Evolutionary conservation across 1,140 invertebrate genomes (phyloP), one percentile per base, ranked within the genome.

Genomic region (Dendroctonus ponderosae): DNA sequence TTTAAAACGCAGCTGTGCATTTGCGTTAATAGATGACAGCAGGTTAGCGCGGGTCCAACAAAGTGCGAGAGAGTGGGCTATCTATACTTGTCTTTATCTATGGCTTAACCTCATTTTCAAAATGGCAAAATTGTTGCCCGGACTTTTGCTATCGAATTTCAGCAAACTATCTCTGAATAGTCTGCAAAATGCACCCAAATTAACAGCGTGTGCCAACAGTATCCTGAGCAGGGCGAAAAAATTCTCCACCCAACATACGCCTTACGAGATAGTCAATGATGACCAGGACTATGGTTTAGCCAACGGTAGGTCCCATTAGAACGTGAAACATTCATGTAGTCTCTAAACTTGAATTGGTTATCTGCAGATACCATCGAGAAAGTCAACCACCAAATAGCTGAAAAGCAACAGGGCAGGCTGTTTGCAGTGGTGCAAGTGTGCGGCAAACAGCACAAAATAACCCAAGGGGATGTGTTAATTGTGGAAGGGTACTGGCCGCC

Each of bases 401-500:
- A 79, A 7, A 69, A 80, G 1, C 78, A 80, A 64, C 80, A 85
- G 46, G 91, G 92, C 5, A 81, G 94, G 51, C 81, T 94, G 50
- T 97, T 97, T 83, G 94, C 94, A 7, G 84, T 97, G 6, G 83
- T 97, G 5, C 87, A 94, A 72, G 64, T 96, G 7, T 81, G 85
- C 68, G 92, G 93, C 4, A 91, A 90, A 78, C 94, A 97, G 76
- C 91, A 88, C 75, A 92, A 94, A 82, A 81, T 97, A 0, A 97
- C 93, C 4, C 82, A 88, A 46, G 93, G 90, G 51, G 95, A 97
- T 80, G 79, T 97, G 2, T 83, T 98, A 46, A 80, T 95, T 2
- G 80, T 97, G 5, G 86, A 93, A 77, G 90, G 90, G 2, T 86
- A 89, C 70, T 96, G 93, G 89, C 86, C 90, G 12, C 93, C 93